Percentiles rank a stretch among this genome's conserved stretches.
Evolutionary conservation across 2,797 vertebrate species (phyloP).

Genomic region (Poecile montanus): DNA sequence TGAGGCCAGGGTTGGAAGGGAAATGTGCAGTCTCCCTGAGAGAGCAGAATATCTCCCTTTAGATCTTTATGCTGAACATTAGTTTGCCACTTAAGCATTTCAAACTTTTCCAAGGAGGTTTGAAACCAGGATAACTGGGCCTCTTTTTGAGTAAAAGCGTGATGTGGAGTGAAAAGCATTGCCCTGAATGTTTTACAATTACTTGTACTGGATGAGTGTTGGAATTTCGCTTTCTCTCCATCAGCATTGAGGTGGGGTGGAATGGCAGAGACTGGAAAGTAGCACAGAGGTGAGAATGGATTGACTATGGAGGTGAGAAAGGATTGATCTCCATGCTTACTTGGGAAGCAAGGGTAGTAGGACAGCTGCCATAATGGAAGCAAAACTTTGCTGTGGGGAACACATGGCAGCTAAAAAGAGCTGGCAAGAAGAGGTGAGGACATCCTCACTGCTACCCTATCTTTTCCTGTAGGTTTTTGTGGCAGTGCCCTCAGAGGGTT

Average conservation of each 20-base stretch:
- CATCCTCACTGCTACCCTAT: neutral
- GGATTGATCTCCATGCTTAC: neutral
- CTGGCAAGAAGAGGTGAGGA: neutral
- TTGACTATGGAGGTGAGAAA: neutral
- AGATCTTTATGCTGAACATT: conserved; percentile 16
- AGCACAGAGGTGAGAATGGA: neutral
- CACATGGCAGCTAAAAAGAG: neutral
- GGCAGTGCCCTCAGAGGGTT: neutral
- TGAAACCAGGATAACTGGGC: neutral
- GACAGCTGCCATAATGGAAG: neutral
- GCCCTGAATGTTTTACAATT: neutral
- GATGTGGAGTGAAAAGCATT: neutral
- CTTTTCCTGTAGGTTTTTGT: neutral
- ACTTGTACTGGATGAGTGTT: neutral
- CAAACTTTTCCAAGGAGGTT: conserved; percentile 12
- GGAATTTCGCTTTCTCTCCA: neutral
- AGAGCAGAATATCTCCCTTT: conserved; percentile 26
- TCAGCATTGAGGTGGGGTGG: neutral
- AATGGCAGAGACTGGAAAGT: neutral
- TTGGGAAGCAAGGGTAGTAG: neutral
- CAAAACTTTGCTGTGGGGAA: neutral
- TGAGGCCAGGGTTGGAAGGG: conserved; percentile 46
- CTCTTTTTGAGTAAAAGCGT: neutral
- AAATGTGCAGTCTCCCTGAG: neutral
- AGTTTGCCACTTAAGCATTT: conserved; percentile 49